phyloP scores from a whole-genome alignment of 2,888 invertebrate genomes.

The Aromia moschata region DNA sequence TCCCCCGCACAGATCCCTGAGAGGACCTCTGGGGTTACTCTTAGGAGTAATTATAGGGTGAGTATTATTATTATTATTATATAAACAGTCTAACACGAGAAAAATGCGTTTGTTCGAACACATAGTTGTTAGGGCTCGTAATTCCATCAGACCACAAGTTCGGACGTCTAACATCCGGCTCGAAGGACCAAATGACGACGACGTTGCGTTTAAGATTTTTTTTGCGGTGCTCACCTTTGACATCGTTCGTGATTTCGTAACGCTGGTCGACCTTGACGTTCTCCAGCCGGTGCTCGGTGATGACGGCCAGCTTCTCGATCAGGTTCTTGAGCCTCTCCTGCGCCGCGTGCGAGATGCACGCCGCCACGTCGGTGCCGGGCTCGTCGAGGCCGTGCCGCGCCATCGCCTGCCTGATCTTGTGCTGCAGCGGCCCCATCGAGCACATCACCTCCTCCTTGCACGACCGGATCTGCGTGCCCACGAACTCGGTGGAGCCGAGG shows the following conservation, averaged over 20 bases:
- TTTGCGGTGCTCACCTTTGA: conserved; percentile 70
- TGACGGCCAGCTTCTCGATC: conserved; percentile 89
- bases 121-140: too few relatives aligned
- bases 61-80: too few relatives aligned
- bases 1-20: too few relatives aligned
- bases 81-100: too few relatives aligned
- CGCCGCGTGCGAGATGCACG: conserved; percentile 90
- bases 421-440: conserved; percentile 77
- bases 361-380: conserved; percentile 83
- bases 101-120: too few relatives aligned
- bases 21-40: too few relatives aligned
- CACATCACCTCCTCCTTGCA: conserved; percentile 94
- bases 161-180: too few relatives aligned
- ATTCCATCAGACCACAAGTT: too few relatives aligned
- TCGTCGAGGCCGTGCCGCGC: conserved; percentile 84
- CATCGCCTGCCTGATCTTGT: conserved; percentile 79
- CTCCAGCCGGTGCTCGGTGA: conserved; percentile 95
- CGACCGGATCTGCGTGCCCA: conserved; percentile 81
- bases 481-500: conserved; percentile 81
- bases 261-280: conserved; percentile 88
- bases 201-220: too few relatives aligned
- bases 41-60: too few relatives aligned
- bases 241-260: conserved; percentile 75
- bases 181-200: too few relatives aligned
- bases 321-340: conserved; percentile 93